Evolutionary conservation across 2,113 vertebrate genomes (phyloP).

Genomic region (Sialia sialis): DNA sequence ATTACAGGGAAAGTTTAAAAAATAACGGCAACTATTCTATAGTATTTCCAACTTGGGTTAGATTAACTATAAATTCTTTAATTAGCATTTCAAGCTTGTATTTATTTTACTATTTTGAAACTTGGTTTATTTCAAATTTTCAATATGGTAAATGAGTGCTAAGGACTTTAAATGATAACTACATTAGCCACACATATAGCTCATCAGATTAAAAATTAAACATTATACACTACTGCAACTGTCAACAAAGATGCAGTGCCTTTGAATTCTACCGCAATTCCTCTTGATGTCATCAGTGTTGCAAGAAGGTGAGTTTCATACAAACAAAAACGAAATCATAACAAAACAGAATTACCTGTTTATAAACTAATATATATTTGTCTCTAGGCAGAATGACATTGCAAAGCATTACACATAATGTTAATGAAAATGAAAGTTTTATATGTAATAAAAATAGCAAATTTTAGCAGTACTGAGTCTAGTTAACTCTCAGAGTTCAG

Average conservation of each 20-base stretch:
- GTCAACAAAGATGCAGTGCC: background rate
- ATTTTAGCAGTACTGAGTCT: background rate
- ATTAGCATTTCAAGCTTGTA: background rate
- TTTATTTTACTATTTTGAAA: background rate
- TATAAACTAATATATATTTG: slow-evolving; percentile 45
- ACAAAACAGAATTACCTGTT: slow-evolving; percentile 49
- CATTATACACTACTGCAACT: background rate
- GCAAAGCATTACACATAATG: background rate
- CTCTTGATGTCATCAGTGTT: slow-evolving; percentile 44
- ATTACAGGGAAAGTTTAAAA: background rate
- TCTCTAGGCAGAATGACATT: slow-evolving; percentile 46
- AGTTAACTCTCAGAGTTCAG: background rate
- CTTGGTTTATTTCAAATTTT: background rate
- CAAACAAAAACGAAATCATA: slow-evolving; percentile 55
- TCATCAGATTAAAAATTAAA: slow-evolving; percentile 63
- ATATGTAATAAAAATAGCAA: background rate
- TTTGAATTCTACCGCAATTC: slow-evolving; percentile 54
- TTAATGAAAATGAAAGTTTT: slow-evolving; percentile 31
- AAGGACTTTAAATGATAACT: background rate
- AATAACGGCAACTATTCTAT: background rate
- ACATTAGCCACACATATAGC: background rate
- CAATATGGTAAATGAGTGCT: background rate
- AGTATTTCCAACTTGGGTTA: background rate
- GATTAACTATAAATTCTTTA: background rate
- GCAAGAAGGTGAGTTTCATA: slow-evolving; percentile 43